Conservation (phyloP, 2,888 invertebrate genomes). For the Blera fallax region DNA sequence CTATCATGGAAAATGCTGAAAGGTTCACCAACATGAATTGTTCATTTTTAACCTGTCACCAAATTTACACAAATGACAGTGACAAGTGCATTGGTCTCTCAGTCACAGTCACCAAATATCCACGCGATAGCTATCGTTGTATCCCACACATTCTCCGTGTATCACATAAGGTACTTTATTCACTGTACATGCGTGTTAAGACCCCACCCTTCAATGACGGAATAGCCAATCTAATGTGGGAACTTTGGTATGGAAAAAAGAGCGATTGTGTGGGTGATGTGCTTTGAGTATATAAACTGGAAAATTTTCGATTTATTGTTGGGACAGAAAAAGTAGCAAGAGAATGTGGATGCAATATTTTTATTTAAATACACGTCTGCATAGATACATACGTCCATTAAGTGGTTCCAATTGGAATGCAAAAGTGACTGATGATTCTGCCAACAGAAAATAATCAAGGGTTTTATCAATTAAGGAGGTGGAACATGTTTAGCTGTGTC, state of each 20-base stretch:
- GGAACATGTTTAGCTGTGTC: too few relatives aligned
- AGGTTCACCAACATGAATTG: constrained; percentile 50
- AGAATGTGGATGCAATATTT: neutral
- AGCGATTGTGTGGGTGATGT: constrained; percentile 67
- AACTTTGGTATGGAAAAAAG: constrained; percentile 50
- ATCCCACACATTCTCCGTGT: constrained; percentile 45
- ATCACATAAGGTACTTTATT: constrained; percentile 34
- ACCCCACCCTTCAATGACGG: constrained; percentile 65
- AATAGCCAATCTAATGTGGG: constrained; percentile 71
- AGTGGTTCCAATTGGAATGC: neutral
- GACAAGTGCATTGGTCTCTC: constrained; percentile 26
- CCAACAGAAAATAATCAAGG: neutral
- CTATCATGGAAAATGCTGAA: neutral
- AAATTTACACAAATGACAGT: constrained; percentile 29
- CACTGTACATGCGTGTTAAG: constrained; percentile 65
- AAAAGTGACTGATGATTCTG: neutral
- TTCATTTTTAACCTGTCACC: constrained; percentile 51
- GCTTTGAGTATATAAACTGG: constrained; percentile 49
- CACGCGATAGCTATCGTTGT: constrained; percentile 6
- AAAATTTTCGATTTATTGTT: neutral
- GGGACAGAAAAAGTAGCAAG: neutral
- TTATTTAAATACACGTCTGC: neutral
- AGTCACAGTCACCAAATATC: neutral
- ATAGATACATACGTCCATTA: neutral
- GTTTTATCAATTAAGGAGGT: too few relatives aligned